phyloP scores from a whole-genome alignment of 2,888 invertebrate genomes.

The Mellilla xanthometata region DNA sequence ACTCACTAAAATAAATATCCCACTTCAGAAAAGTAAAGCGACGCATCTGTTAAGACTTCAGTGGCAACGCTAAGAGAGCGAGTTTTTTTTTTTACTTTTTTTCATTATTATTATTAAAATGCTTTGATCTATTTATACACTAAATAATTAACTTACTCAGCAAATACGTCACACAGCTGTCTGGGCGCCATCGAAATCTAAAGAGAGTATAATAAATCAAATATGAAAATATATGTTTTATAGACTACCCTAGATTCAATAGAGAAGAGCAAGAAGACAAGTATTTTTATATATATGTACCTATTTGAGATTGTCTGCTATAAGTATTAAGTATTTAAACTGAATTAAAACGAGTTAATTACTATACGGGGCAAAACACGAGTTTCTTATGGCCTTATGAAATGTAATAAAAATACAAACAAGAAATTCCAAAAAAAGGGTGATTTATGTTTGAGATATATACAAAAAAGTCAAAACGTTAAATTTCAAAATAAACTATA shows the following conservation, averaged over 20 bases:
- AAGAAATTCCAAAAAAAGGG: no score
- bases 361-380: no score
- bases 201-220: conserved; percentile 34
- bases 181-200: conserved; percentile 40
- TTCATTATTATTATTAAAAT: conserved; percentile 19
- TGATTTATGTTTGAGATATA: no score
- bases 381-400: no score
- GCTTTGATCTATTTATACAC: conserved; percentile 19
- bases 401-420: no score
- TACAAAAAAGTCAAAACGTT: no score
- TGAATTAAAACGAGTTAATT: no score
- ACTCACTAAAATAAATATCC: no score
- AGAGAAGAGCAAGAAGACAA: conserved; percentile 2
- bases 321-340: no score
- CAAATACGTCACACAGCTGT: conserved; percentile 28
- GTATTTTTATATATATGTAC: neutral
- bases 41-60: no score
- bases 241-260: conserved; percentile 20
- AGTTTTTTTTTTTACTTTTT: conserved; percentile 18
- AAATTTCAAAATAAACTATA: no score
- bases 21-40: no score
- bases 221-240: conserved; percentile 36
- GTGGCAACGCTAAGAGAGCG: conserved; percentile 13
- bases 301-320: conserved; percentile 15
- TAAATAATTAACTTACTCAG: conserved; percentile 30